Percentiles rank a stretch among this genome's conserved stretches.
Conservation (phyloP, 1,140 invertebrate genomes). For the Anastrepha obliqua region DNA sequence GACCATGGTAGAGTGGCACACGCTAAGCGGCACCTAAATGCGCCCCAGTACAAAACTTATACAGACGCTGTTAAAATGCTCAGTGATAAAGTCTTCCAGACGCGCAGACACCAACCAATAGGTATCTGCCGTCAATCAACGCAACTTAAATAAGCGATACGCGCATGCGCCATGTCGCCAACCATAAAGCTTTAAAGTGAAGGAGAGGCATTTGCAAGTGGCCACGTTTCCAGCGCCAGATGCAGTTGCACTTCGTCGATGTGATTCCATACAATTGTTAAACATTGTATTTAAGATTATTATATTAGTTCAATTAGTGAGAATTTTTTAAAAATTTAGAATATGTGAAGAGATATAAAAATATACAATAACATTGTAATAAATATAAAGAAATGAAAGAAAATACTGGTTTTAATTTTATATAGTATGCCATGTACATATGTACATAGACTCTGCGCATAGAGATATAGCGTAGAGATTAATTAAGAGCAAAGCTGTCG, state of each 20-base stretch:
- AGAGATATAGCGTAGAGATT: too few species aligned
- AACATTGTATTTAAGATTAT: constrained; percentile 36
- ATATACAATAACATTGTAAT: not conserved
- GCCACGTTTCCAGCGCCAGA: not conserved
- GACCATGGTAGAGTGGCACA: constrained; percentile 79
- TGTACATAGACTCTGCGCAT: too few species aligned
- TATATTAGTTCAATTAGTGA: constrained; percentile 35
- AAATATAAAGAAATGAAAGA: too few species aligned
- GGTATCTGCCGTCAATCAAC: not conserved
- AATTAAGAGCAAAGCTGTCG: too few species aligned
- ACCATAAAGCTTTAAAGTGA: constrained; percentile 54
- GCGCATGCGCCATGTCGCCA: not conserved
- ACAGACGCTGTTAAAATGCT: not conserved
- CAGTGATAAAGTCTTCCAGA: constrained; percentile 57
- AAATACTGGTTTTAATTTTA: not conserved
- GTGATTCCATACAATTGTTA: constrained; percentile 46
- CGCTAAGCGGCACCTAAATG: not conserved
- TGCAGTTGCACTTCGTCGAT: not conserved
- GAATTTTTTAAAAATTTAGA: constrained; percentile 20
- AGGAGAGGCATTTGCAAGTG: constrained; percentile 10
- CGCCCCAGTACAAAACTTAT: constrained; percentile 7
- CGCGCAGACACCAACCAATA: not conserved
- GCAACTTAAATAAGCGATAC: not conserved
- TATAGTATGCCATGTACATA: not conserved
- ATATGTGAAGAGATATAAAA: not conserved